These are phyloP conservation scores for Lepidotrigona ventralis DNA, from an alignment of 1,140 invertebrate species.

Conservation along the genomic window DNA sequence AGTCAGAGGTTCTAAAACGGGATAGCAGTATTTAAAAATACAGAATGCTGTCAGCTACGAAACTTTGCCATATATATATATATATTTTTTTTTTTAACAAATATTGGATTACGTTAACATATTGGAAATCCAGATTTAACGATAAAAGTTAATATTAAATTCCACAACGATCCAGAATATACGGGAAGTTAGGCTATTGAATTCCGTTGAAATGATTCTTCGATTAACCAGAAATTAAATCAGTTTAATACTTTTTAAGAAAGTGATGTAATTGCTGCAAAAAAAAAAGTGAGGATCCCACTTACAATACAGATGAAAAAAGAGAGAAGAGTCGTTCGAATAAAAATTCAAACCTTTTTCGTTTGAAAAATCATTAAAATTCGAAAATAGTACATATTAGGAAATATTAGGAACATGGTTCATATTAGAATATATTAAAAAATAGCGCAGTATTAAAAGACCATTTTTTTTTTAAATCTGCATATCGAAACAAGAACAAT, in stretches of 20 bases:
- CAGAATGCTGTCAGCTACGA: neutral
- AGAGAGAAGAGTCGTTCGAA: neutral
- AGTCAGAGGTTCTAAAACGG: too few relatives aligned
- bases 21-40: too few relatives aligned
- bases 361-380: neutral
- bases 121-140: neutral
- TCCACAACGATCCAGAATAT: neutral
- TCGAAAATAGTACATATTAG: neutral
- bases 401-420: too few relatives aligned
- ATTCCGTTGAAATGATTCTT: conserved; percentile 1
- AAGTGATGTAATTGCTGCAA: neutral
- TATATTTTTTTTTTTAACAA: neutral
- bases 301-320: neutral
- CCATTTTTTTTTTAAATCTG: too few relatives aligned
- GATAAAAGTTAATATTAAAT: conserved; percentile 1
- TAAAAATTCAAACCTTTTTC: too few relatives aligned
- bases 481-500: too few relatives aligned
- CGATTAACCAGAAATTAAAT: conserved; percentile 10
- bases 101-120: neutral
- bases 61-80: neutral
- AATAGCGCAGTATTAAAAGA: too few relatives aligned
- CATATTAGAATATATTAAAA: too few relatives aligned
- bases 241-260: too few relatives aligned
- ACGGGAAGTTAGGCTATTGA: neutral
- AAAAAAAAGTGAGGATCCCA: neutral